Percentiles rank a stretch among this genome's conserved stretches.
Conservation (phyloP, 2,888 invertebrate genomes). For the Ennomos erosarius region DNA sequence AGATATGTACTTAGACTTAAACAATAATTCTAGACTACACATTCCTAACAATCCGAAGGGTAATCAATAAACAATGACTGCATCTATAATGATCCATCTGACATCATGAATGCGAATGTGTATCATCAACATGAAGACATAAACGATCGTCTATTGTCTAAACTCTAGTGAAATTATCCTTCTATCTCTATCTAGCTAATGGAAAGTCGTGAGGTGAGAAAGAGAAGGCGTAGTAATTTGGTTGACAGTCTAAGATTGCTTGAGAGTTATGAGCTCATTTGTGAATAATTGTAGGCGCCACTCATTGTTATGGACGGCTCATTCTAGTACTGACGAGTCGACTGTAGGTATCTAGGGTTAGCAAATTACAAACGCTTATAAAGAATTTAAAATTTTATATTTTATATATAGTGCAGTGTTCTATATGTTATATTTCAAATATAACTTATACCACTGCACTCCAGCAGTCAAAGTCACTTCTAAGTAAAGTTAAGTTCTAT, state of each 20-base stretch:
- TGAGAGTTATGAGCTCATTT: constrained; percentile 79
- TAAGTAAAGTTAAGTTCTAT: too few species aligned
- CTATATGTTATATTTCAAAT: too few species aligned
- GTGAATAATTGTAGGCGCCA: constrained; percentile 82
- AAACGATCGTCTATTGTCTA: constrained; percentile 1
- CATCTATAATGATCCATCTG: constrained; percentile 1
- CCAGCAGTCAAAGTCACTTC: too few species aligned
- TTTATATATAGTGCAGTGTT: too few species aligned
- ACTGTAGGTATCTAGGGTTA: constrained; percentile 65
- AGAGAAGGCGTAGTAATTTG: constrained; percentile 22
- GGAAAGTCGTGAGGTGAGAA: constrained; percentile 9
- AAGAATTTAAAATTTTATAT: too few species aligned
- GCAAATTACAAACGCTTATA: constrained; percentile 2
- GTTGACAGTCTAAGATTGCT: constrained; percentile 54
- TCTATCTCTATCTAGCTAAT: constrained; percentile 18
- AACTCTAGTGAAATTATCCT: constrained; percentile 10
- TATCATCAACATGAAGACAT: constrained; percentile 25
- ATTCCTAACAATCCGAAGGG: constrained; percentile 10
- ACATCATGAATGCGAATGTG: constrained; percentile 24
- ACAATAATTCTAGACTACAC: background rate
- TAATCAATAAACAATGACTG: constrained; percentile 23
- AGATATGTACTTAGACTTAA: too few species aligned
- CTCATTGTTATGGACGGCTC: constrained; percentile 73
- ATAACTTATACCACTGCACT: too few species aligned
- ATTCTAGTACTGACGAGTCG: constrained; percentile 71